A percentile compares a stretch with the other conserved stretches of the same genome.
Conservation (phyloP, 1,140 invertebrate genomes). For the Drosophila tani region DNA sequence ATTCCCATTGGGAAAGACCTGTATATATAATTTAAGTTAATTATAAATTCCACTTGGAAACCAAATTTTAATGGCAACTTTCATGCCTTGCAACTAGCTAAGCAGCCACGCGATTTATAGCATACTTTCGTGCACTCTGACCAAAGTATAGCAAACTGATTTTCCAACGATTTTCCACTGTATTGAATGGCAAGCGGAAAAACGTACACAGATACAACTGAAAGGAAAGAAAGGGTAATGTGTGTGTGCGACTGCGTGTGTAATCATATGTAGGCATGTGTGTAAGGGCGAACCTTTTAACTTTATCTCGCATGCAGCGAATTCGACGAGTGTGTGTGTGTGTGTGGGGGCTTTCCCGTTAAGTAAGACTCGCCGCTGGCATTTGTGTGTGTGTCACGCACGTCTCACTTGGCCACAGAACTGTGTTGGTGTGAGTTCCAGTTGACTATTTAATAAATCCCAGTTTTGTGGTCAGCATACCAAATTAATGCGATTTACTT, state of each 20-base stretch:
- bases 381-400: constrained; percentile 78
- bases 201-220: constrained; percentile 49
- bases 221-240: constrained; percentile 51
- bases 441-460: constrained; percentile 81
- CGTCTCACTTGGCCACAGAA: constrained; percentile 40
- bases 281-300: constrained; percentile 49
- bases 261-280: constrained; percentile 14
- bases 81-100: neutral
- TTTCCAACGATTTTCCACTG: constrained; percentile 37
- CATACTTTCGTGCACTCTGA: neutral
- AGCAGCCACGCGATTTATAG: neutral
- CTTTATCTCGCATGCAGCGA: constrained; percentile 60
- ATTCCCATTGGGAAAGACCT: no score
- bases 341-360: constrained; percentile 22
- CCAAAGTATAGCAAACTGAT: constrained; percentile 6
- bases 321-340: constrained; percentile 13
- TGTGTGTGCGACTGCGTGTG: constrained; percentile 27
- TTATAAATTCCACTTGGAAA: neutral
- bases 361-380: constrained; percentile 45
- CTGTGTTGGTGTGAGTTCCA: constrained; percentile 50
- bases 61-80: neutral
- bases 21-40: no score
- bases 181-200: constrained; percentile 66
- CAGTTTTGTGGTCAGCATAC: constrained; percentile 81
- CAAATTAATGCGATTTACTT: constrained; percentile 82